These are phyloP conservation scores for Gandaritis pyraliata DNA, from an alignment of 2,888 invertebrate genomes.

Conservation along the genomic window DNA sequence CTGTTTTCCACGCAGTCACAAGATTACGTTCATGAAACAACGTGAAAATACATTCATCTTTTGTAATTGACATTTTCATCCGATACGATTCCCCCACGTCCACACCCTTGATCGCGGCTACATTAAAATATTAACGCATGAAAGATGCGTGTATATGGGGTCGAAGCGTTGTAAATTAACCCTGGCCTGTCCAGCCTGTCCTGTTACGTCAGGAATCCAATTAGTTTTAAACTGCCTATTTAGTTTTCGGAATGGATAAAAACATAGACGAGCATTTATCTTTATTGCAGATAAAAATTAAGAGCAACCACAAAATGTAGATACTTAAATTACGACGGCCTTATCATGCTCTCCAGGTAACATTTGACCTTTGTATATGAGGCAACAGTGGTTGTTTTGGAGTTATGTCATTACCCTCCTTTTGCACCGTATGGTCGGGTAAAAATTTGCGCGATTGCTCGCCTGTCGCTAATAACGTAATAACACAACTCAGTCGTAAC, in stretches of 20 bases:
- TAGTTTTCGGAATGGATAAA: background rate
- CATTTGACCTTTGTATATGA: no score
- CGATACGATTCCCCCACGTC: no score
- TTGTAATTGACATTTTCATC: no score
- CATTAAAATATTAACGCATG: background rate
- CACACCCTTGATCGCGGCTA: no score
- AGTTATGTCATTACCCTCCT: no score
- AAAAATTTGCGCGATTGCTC: background rate
- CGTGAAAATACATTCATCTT: no score
- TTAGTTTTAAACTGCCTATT: slow-evolving; percentile 10
- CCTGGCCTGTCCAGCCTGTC: slow-evolving; percentile 2
- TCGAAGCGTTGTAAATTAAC: slow-evolving; percentile 3
- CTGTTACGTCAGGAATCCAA: slow-evolving; percentile 10
- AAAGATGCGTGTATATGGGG: background rate
- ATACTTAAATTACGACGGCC: no score
- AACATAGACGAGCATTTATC: background rate
- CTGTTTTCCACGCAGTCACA: no score
- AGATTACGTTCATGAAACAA: no score
- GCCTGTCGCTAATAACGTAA: background rate
- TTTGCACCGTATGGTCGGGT: no score
- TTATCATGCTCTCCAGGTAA: no score
- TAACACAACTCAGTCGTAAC: background rate
- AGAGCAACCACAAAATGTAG: background rate
- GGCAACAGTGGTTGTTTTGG: no score
- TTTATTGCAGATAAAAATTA: background rate